Conservation (phyloP, 2,113 vertebrate genomes). For the Hippocampus guttulatus region DNA sequence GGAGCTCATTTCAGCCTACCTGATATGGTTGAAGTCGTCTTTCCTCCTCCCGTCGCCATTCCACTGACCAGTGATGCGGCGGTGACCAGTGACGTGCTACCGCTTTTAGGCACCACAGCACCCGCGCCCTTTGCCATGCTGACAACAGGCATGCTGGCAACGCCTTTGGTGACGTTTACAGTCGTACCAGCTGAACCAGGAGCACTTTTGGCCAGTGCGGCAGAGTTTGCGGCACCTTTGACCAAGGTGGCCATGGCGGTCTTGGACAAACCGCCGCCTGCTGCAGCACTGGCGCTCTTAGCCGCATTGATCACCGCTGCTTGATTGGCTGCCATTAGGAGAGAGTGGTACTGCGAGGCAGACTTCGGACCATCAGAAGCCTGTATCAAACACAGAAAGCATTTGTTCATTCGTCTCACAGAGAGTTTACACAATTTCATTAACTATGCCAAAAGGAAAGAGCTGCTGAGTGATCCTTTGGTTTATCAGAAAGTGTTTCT, state of each 20-base stretch:
- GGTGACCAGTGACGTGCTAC: conserved; percentile 61
- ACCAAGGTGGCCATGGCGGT: conserved; percentile 47
- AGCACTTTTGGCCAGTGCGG: conserved; percentile 35
- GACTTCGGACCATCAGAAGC: conserved; percentile 54
- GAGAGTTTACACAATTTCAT: conserved; percentile 1
- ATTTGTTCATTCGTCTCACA: conserved; percentile 15
- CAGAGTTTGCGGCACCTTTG: conserved; percentile 45
- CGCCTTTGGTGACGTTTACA: conserved; percentile 57
- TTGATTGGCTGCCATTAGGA: conserved; percentile 73
- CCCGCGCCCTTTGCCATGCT: conserved; percentile 64
- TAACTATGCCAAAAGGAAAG: conserved; percentile 12
- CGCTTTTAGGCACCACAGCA: conserved; percentile 56
- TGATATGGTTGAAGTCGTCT: conserved; percentile 78
- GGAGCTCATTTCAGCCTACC: conserved; percentile 62
- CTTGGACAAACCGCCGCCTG: conserved; percentile 51
- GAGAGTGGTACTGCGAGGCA: conserved; percentile 60
- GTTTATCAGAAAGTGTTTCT: neutral
- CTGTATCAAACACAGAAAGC: conserved; percentile 40
- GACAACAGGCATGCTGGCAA: conserved; percentile 62
- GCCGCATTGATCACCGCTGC: conserved; percentile 72
- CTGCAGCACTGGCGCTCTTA: conserved; percentile 62
- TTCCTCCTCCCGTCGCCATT: conserved; percentile 57
- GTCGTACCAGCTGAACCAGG: conserved; percentile 33
- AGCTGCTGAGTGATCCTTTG: neutral
- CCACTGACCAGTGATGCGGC: conserved; percentile 80